These are phyloP conservation scores for Phrynocephalus forsythii DNA, from an alignment of 2,797 vertebrate genomes.

Conservation along the genomic window DNA sequence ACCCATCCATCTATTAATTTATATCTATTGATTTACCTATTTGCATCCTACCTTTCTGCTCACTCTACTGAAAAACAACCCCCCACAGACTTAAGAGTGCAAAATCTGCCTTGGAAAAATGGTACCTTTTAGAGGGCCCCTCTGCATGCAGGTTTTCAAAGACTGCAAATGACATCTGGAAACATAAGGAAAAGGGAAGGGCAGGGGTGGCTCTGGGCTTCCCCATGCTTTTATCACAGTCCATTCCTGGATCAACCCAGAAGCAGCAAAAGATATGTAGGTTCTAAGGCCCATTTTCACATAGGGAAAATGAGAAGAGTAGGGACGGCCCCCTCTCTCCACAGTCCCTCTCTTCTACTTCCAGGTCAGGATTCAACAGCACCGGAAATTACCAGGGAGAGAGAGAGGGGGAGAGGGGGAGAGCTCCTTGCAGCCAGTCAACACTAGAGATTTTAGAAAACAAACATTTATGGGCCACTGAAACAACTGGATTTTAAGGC, in stretches of 20 bases:
- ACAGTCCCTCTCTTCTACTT: neutral
- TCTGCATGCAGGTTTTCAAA: neutral
- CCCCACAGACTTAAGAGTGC: neutral
- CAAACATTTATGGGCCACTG: neutral
- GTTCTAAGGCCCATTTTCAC: neutral
- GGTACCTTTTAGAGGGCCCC: neutral
- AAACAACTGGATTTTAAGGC: neutral
- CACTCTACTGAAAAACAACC: neutral
- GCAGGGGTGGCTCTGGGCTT: neutral
- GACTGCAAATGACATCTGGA: no score
- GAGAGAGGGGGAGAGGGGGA: neutral
- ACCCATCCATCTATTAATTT: neutral
- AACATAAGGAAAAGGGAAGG: neutral
- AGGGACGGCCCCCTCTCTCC: neutral
- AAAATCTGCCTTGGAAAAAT: neutral
- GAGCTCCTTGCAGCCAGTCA: neutral
- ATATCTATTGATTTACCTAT: no score
- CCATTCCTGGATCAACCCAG: neutral
- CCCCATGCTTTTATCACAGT: neutral
- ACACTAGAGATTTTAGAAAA: neutral
- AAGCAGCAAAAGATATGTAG: neutral
- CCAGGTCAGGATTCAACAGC: neutral
- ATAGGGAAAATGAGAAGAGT: neutral
- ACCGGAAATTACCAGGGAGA: neutral
- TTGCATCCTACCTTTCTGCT: neutral